Conservation (phyloP, 2,888 invertebrate genomes). For the Stenurella melanura region DNA sequence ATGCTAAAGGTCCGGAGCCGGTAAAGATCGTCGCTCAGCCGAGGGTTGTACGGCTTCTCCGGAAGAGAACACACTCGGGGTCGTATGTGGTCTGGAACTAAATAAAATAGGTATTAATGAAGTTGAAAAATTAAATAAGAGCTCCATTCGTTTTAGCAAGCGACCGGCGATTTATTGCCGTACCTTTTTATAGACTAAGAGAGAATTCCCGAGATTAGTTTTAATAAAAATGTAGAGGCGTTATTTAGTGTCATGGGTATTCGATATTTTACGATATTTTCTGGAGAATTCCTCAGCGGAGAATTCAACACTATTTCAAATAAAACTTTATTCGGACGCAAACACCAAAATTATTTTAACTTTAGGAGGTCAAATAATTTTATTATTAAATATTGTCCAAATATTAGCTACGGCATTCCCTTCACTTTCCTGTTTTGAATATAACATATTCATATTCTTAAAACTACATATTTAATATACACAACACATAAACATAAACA, state of each 20-base stretch:
- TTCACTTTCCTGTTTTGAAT: no score
- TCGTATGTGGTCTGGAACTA: slow-evolving; percentile 88
- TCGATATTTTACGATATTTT: background rate
- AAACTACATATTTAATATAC: no score
- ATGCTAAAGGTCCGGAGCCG: slow-evolving; percentile 90
- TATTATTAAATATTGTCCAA: no score
- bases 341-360: no score
- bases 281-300: no score
- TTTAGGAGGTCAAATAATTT: no score
- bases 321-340: no score
- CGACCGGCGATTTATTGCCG: background rate
- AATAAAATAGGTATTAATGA: slow-evolving; percentile 24
- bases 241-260: background rate
- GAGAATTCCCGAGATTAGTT: background rate
- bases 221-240: background rate
- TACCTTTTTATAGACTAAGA: background rate
- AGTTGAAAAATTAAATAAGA: slow-evolving; percentile 17
- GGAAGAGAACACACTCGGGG: slow-evolving; percentile 90
- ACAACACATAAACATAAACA: no score
- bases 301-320: no score
- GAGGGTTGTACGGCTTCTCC: slow-evolving; percentile 90
- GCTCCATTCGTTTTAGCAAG: background rate
- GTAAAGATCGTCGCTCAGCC: slow-evolving; percentile 89
- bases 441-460: no score
- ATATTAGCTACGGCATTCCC: no score